Percentiles rank a stretch among this genome's conserved stretches.
Evolutionary conservation across 2,888 invertebrate species (phyloP).

Genomic region (Diaprepes abbreviatus): DNA sequence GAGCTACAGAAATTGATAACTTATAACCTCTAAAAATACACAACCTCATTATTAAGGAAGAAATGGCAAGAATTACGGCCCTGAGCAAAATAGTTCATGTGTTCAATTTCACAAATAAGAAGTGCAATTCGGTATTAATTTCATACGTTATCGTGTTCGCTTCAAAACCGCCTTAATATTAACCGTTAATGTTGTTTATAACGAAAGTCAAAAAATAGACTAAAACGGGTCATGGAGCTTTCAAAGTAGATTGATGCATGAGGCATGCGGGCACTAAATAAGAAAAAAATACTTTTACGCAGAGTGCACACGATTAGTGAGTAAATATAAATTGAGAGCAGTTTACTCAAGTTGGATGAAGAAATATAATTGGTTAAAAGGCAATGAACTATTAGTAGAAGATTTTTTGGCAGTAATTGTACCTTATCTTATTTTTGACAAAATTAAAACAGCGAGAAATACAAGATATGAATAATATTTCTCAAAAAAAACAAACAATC

Average conservation of each 20-base stretch:
- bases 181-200: conserved; percentile 32
- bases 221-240: conserved; percentile 38
- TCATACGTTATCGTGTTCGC: conserved; percentile 34
- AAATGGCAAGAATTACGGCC: not conserved
- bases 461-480: too few species aligned
- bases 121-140: conserved; percentile 37
- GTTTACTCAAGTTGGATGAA: too few species aligned
- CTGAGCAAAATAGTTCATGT: conserved; percentile 28
- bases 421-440: too few species aligned
- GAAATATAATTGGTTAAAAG: conserved; percentile 1
- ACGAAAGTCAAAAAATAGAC: conserved; percentile 28
- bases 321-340: too few species aligned
- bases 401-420: conserved; percentile 21
- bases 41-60: too few species aligned
- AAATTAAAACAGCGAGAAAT: too few species aligned
- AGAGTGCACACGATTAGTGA: not conserved
- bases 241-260: conserved; percentile 27
- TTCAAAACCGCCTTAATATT: conserved; percentile 38
- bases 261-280: conserved; percentile 18
- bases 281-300: not conserved
- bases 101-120: conserved; percentile 30
- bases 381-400: not conserved
- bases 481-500: too few species aligned
- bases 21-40: too few species aligned
- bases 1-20: too few species aligned